phyloP scores from a whole-genome alignment of 2,888 invertebrate species.

The Mamestra brassicae region DNA sequence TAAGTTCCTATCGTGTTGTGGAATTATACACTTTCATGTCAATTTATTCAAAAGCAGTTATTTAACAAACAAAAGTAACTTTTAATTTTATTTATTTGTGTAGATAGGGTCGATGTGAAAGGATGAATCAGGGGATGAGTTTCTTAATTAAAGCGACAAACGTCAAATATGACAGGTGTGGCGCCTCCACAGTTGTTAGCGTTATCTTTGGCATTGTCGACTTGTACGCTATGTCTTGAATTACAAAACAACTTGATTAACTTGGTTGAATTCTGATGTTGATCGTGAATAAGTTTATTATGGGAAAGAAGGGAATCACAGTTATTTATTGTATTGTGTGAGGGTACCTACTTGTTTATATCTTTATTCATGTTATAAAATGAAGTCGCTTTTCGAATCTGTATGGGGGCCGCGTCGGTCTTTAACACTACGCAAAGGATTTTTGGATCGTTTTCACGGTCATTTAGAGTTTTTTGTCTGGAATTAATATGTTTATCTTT shows the following conservation, averaged over 20 bases:
- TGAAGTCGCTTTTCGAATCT: background rate
- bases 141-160: slow-evolving; percentile 83
- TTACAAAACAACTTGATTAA: slow-evolving; percentile 56
- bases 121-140: slow-evolving; percentile 69
- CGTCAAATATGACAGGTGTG: slow-evolving; percentile 81
- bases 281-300: slow-evolving; percentile 46
- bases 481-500: too few relatives aligned
- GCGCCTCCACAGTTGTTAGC: slow-evolving; percentile 78
- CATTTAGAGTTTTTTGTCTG: background rate
- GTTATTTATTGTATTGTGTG: slow-evolving; percentile 32
- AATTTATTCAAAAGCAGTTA: too few relatives aligned
- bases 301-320: slow-evolving; percentile 35
- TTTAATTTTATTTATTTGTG: slow-evolving; percentile 4
- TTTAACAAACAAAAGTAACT: too few relatives aligned
- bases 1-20: too few relatives aligned
- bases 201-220: slow-evolving; percentile 77
- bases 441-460: background rate
- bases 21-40: too few relatives aligned
- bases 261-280: slow-evolving; percentile 45
- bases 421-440: background rate
- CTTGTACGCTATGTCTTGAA: slow-evolving; percentile 53
- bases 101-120: slow-evolving; percentile 62
- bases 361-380: background rate
- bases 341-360: background rate
- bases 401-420: background rate